Conservation (phyloP, 2,113 vertebrate genomes). For the Apteryx owenii region DNA sequence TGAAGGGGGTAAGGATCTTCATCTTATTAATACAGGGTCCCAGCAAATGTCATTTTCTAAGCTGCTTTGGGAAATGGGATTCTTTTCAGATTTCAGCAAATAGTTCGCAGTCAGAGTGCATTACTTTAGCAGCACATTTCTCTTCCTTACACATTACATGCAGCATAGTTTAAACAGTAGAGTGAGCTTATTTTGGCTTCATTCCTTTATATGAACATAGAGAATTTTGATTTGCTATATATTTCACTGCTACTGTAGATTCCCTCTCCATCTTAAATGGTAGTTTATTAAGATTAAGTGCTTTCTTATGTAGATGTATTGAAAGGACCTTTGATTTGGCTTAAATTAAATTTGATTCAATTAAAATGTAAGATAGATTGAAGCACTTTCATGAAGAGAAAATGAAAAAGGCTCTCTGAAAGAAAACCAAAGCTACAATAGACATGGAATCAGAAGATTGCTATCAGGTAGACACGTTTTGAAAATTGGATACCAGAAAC, state of each 20-base stretch:
- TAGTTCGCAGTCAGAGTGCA: slow-evolving; percentile 57
- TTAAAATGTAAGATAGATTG: slow-evolving; percentile 75
- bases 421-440: neutral
- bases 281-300: slow-evolving; percentile 80
- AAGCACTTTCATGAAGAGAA: slow-evolving; percentile 64
- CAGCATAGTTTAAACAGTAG: slow-evolving; percentile 57
- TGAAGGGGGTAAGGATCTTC: slow-evolving; percentile 65
- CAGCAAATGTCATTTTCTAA: slow-evolving; percentile 74
- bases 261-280: slow-evolving; percentile 73
- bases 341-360: slow-evolving; percentile 81
- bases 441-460: slow-evolving; percentile 5
- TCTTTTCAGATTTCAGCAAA: slow-evolving; percentile 63
- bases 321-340: slow-evolving; percentile 76
- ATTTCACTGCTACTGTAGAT: slow-evolving; percentile 69
- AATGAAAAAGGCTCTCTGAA: neutral
- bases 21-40: slow-evolving; percentile 74
- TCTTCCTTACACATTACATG: slow-evolving; percentile 67
- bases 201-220: slow-evolving; percentile 66
- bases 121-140: slow-evolving; percentile 58
- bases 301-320: slow-evolving; percentile 76
- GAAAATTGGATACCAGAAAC: slow-evolving; percentile 20
- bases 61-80: slow-evolving; percentile 63
- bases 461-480: slow-evolving; percentile 1
- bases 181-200: slow-evolving; percentile 72
- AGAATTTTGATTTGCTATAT: slow-evolving; percentile 77